These are phyloP conservation scores for Scomber scombrus DNA, from an alignment of 2,113 vertebrate species.

Conservation along the genomic window DNA sequence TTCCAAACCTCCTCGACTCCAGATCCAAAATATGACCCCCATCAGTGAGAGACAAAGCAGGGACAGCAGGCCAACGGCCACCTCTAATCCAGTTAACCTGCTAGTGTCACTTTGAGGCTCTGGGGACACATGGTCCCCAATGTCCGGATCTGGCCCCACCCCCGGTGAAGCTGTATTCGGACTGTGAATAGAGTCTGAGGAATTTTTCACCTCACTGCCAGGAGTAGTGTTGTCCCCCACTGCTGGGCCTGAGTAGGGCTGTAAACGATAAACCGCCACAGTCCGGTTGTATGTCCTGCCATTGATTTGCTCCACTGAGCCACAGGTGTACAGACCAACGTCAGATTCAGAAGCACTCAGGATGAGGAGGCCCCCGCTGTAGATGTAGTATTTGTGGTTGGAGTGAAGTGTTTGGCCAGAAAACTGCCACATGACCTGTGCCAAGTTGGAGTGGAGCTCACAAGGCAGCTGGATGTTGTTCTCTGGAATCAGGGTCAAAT, in stretches of 20 bases:
- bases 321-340: slow-evolving; percentile 78
- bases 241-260: slow-evolving; percentile 18
- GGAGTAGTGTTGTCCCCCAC: slow-evolving; percentile 12
- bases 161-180: slow-evolving; percentile 6
- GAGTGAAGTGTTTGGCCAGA: slow-evolving; percentile 57
- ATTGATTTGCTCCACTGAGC: slow-evolving; percentile 70
- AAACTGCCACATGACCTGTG: slow-evolving; percentile 76
- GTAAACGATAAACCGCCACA: slow-evolving; percentile 68
- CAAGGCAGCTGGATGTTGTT: slow-evolving; percentile 78
- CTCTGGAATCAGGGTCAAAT: slow-evolving; percentile 59
- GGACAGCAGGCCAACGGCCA: slow-evolving; percentile 68
- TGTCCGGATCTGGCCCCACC: neutral
- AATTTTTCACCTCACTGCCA: slow-evolving; percentile 31
- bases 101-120: slow-evolving; percentile 26
- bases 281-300: slow-evolving; percentile 62
- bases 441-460: slow-evolving; percentile 80
- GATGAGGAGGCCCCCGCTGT: slow-evolving; percentile 72
- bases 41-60: slow-evolving; percentile 71
- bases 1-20: slow-evolving; percentile 56
- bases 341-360: slow-evolving; percentile 65
- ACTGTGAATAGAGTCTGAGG: neutral
- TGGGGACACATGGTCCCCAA: neutral
- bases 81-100: slow-evolving; percentile 61
- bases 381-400: slow-evolving; percentile 75
- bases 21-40: slow-evolving; percentile 73